Evolutionary conservation across 2,888 invertebrate genomes (phyloP), one percentile per base, ranked within the genome.

Genomic region (Fragum whitleyi): DNA sequence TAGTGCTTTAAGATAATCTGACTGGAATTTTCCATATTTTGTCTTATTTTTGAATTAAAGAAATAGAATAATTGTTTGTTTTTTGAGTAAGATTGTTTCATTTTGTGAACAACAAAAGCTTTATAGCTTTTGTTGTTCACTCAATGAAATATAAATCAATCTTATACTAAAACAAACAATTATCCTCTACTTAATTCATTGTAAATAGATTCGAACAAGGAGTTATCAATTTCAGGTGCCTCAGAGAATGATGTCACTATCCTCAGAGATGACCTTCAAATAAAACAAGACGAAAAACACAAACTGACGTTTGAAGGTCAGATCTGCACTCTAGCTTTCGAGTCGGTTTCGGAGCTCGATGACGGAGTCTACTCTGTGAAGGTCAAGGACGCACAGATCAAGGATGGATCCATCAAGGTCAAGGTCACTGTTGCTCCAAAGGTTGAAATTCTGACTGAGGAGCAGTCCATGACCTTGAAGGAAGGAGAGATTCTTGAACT

Each of bases 401-500:
- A 32, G 36, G 36, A 55, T 55, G 70, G 70, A 19, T 21, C 53
- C 53, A 32, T 70, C 16, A n/a, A 36, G 23, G 70, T 70, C 36
- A 53, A 51, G 51, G 69, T 69, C 69, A 29, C 55, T 36, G 3
- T 21, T 21, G 42, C 42, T 65, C 23, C 42, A 23, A 57, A 57
- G 7, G 21, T 74, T n/a, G 68, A 68, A 28, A 67, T 74, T 1
- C 32, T 42, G 16, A 42, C 36, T 3, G 74, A 65, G 39, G 65
- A 39, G 26, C 65, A 65, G 42, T 23, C 23, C 19, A 26, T 3
- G 23, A 65, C 42, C 65, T 65, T 65, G 65, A 65, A 65, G 23
- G 65, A 77, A 42, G 77, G 77, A n/a, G 77, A 77, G n/a, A 19
- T 51, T 28, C 57, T 77, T 16, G 51, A 53, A 14, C 53, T 77